Percentiles rank a stretch among this genome's conserved stretches.
phyloP scores from a whole-genome alignment of 2,797 vertebrate species.

The Momotus momota region DNA sequence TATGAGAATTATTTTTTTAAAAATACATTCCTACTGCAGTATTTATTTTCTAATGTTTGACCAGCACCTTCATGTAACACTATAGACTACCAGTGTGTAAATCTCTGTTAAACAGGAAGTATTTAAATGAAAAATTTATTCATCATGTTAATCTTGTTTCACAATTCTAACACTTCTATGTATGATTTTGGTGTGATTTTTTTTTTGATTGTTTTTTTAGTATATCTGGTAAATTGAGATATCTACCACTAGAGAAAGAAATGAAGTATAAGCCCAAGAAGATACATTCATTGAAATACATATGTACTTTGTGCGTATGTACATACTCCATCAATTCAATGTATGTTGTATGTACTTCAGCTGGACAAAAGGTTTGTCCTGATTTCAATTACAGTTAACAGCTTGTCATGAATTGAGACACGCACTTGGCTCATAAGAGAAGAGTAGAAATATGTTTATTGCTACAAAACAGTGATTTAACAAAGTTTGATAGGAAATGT shows the following conservation, averaged over 20 bases:
- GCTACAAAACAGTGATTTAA: neutral
- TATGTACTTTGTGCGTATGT: neutral
- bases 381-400: neutral
- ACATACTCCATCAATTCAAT: neutral
- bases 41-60: neutral
- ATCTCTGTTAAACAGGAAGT: neutral
- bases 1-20: neutral
- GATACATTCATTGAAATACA: neutral
- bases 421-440: neutral
- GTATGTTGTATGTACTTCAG: neutral
- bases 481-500: neutral
- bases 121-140: neutral
- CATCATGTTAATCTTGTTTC: neutral
- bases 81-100: neutral
- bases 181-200: neutral
- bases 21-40: neutral
- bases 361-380: neutral
- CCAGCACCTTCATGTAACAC: neutral
- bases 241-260: neutral
- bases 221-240: neutral
- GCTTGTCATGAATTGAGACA: fast-evolving
- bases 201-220: neutral
- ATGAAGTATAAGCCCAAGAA: neutral
- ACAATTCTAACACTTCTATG: neutral
- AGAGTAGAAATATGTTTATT: neutral